Conservation (phyloP, 2,888 invertebrate species). For the Chironomus tentans region DNA sequence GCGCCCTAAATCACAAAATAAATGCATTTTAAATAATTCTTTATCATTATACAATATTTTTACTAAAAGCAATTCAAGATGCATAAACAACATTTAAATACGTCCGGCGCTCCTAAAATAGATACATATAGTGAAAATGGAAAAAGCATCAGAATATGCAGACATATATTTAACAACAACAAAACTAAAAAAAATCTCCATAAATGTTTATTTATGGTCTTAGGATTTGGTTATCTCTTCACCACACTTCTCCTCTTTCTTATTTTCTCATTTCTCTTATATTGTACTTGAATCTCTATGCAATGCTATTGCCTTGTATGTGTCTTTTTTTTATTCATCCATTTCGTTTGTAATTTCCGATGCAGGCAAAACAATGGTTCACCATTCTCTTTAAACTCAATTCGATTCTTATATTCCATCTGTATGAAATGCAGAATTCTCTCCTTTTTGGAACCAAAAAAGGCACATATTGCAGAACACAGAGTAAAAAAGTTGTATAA, state of each 20-base stretch:
- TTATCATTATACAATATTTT: too few species aligned
- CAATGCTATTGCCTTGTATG: neutral
- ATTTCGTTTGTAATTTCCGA: conserved; percentile 3
- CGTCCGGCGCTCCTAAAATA: conserved; percentile 21
- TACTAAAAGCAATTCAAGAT: neutral
- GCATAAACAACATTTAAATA: neutral
- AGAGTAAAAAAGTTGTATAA: too few species aligned
- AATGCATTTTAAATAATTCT: too few species aligned
- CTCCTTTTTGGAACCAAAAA: neutral
- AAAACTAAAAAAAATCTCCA: conserved; percentile 5
- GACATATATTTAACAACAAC: neutral
- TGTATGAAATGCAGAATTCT: neutral
- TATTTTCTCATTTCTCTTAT: neutral
- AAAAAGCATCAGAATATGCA: neutral
- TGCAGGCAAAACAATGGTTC: neutral
- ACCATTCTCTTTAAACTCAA: neutral
- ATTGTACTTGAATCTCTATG: too few species aligned
- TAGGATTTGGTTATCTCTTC: conserved; percentile 22
- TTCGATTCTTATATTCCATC: neutral
- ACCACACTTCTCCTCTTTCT: neutral
- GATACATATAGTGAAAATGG: neutral
- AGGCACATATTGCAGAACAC: neutral
- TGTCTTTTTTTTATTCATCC: neutral
- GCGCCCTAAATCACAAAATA: too few species aligned
- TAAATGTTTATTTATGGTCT: conserved; percentile 26